Conservation (phyloP, 2,888 invertebrate genomes). For the Mycalesis mineus region DNA sequence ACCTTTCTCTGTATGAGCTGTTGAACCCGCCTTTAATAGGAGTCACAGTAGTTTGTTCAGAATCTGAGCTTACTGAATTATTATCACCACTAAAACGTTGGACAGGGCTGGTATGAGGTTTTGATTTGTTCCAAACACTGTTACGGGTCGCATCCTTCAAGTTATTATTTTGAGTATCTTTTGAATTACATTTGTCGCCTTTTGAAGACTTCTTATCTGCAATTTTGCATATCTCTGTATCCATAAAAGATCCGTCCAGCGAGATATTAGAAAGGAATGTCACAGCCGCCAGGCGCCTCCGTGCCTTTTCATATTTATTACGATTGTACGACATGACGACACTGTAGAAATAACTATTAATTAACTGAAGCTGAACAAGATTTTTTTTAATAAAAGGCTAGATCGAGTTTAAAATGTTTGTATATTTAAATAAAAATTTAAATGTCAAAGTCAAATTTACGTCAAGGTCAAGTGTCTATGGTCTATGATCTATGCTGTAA, state of each 20-base stretch:
- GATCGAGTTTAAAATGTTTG: no score
- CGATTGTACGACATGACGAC: constrained; percentile 55
- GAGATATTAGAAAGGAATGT: constrained; percentile 97
- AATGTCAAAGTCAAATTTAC: no score
- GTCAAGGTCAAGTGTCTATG: no score
- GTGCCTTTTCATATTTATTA: constrained; percentile 81
- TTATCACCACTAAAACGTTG: constrained; percentile 61
- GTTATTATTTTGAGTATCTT: constrained; percentile 40
- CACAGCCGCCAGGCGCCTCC: constrained; percentile 93
- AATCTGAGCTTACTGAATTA: constrained; percentile 85
- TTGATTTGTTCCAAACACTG: constrained; percentile 55
- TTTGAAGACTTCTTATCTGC: constrained; percentile 43
- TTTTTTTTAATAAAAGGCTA: no score
- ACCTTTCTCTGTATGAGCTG: constrained; percentile 81
- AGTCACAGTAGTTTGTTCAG: constrained; percentile 83
- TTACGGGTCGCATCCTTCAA: constrained; percentile 48
- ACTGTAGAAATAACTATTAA: neutral
- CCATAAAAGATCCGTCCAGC: constrained; percentile 91
- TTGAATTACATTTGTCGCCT: constrained; percentile 46
- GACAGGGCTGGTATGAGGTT: constrained; percentile 58
- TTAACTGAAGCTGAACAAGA: no score
- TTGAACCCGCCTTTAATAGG: constrained; percentile 73
- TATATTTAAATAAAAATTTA: no score
- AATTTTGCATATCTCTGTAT: constrained; percentile 72
- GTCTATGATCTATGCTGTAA: no score